These are phyloP conservation scores for Dendrophyllia cribrosa DNA, from an alignment of 64 coral and sea anemone species.

Conservation along the genomic window DNA sequence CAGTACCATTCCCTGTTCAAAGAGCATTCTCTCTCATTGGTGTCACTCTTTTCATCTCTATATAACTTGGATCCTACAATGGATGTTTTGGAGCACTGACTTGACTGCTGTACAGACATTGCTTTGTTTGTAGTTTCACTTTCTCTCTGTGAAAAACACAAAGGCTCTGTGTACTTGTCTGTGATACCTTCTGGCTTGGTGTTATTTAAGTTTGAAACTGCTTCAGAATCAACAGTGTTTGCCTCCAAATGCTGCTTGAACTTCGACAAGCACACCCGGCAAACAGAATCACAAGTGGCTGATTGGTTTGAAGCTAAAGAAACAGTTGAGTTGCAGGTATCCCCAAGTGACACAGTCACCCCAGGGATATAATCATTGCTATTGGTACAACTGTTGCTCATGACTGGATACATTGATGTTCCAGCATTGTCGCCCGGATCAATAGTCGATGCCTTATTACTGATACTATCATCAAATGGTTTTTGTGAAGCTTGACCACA, in stretches of 20 bases:
- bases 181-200: background rate
- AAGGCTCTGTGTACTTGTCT: background rate
- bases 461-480: background rate
- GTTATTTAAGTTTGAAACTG: background rate
- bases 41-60: background rate
- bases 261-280: background rate
- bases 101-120: background rate
- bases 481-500: no score
- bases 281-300: background rate
- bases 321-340: background rate
- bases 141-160: background rate
- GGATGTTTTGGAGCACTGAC: background rate
- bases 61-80: background rate
- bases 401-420: background rate
- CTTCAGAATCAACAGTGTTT: background rate
- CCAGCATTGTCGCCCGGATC: background rate
- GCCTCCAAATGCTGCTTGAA: background rate
- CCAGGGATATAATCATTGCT: background rate
- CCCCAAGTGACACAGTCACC: background rate
- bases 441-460: background rate
- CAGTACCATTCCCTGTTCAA: constrained; percentile 58
- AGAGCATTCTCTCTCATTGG: background rate
- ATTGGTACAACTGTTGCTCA: background rate
- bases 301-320: background rate
- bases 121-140: background rate